Evolutionary conservation across 2,113 vertebrate genomes (phyloP).

Genomic region (Clarias macrocephalus): DNA sequence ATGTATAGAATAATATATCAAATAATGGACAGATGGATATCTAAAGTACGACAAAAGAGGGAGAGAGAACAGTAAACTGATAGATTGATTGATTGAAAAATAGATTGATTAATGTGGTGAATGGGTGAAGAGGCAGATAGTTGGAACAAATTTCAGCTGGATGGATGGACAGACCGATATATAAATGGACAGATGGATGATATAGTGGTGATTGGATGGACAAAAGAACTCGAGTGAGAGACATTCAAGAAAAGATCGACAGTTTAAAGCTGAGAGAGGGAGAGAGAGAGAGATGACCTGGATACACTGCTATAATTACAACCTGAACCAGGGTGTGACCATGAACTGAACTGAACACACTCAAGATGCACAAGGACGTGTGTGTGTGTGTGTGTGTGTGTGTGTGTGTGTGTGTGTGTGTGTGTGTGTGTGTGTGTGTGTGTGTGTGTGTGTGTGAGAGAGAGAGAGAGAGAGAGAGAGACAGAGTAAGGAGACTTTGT

Average conservation of each 20-base stretch:
- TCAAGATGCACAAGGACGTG: constrained; percentile 1
- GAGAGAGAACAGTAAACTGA: not conserved
- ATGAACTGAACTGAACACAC: constrained; percentile 25
- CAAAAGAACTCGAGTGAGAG: not conserved
- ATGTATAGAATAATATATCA: no score
- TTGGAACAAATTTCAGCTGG: not conserved
- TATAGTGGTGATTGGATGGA: no score
- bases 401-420: not conserved
- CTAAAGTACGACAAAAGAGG: not conserved
- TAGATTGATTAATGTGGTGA: not conserved
- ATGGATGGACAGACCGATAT: not conserved
- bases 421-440: not conserved
- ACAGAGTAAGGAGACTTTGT: constrained; percentile 38
- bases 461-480: not conserved
- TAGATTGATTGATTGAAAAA: not conserved
- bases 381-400: not conserved
- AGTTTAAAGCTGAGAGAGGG: not conserved
- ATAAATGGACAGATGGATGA: not conserved
- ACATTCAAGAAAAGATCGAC: not conserved
- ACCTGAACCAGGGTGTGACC: constrained; percentile 41
- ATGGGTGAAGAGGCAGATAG: not conserved
- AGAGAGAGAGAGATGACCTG: constrained; percentile 28
- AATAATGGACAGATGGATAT: not conserved
- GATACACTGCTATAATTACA: constrained; percentile 47
- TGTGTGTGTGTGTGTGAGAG: not conserved